These are phyloP conservation scores for Mamestra configurata DNA, from an alignment of 1,140 invertebrate species.

Conservation along the genomic window DNA sequence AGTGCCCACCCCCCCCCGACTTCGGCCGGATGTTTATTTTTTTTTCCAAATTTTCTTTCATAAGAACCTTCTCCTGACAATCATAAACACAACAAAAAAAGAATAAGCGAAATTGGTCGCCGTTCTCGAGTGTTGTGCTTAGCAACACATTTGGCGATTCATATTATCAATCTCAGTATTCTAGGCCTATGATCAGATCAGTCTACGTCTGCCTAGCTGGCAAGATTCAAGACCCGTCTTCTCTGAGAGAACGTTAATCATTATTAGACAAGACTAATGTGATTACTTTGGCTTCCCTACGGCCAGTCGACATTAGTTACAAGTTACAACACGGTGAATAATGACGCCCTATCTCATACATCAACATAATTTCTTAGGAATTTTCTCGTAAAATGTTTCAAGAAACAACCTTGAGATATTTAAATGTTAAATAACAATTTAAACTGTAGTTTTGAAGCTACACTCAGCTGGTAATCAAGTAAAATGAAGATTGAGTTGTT, in stretches of 20 bases:
- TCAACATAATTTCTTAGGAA: slow-evolving; percentile 22
- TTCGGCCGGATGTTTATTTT: no score
- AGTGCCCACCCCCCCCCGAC: no score
- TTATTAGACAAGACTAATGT: slow-evolving; percentile 15
- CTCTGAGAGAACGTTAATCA: not conserved
- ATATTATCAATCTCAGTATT: no score
- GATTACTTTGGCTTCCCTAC: not conserved
- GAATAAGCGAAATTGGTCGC: no score
- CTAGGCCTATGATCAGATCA: not conserved
- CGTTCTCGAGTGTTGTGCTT: no score
- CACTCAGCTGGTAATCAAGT: not conserved
- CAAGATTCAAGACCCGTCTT: not conserved
- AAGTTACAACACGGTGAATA: slow-evolving; percentile 19
- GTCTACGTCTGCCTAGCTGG: not conserved
- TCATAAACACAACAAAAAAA: no score
- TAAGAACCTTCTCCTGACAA: no score
- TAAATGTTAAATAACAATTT: not conserved
- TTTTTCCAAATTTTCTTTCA: no score
- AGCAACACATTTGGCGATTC: no score
- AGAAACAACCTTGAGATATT: not conserved
- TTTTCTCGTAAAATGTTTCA: slow-evolving; percentile 1
- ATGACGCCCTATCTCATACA: slow-evolving; percentile 28
- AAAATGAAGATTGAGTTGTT: not conserved
- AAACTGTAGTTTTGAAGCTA: no score
- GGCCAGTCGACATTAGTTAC: not conserved